Percentiles rank a stretch among this genome's conserved stretches.
Conservation (phyloP, 2,797 vertebrate species). For the Arnoldichthys spilopterus region DNA sequence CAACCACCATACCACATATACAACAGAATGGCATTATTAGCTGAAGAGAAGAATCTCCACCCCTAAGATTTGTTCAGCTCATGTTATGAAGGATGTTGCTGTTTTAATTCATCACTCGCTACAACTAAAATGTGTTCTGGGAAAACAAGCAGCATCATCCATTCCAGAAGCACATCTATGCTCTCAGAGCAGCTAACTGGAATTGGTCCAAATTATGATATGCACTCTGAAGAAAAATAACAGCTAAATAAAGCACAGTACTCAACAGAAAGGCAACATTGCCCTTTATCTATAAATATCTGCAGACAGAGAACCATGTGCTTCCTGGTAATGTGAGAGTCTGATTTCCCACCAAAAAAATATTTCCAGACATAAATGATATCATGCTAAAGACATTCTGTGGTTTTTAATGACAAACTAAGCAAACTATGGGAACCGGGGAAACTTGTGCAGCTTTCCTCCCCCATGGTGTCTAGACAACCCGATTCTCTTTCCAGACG, state of each 20-base stretch:
- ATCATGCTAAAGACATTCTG: conserved; percentile 29
- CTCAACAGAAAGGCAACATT: not conserved
- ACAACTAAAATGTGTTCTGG: not conserved
- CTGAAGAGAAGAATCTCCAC: not conserved
- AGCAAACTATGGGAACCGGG: not conserved
- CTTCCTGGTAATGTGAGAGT: conserved; percentile 1
- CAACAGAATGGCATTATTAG: conserved; percentile 74
- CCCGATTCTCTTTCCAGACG: conserved; percentile 32
- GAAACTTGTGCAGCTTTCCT: conserved; percentile 15
- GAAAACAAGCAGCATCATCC: not conserved
- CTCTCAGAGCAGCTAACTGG: not conserved
- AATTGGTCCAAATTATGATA: not conserved
- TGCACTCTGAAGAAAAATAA: not conserved
- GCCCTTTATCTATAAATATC: not conserved
- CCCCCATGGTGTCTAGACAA: conserved; percentile 28
- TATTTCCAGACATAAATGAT: conserved; percentile 8
- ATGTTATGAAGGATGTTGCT: no score
- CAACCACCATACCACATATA: conserved; percentile 81
- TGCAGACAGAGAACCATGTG: not conserved
- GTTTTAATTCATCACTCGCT: not conserved
- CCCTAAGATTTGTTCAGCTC: not conserved
- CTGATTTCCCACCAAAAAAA: not conserved
- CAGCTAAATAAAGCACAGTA: not conserved
- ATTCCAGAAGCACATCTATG: not conserved
- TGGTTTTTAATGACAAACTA: conserved; percentile 21